phyloP scores from a whole-genome alignment of 1,140 invertebrate species.

The Drosophila saltans region DNA sequence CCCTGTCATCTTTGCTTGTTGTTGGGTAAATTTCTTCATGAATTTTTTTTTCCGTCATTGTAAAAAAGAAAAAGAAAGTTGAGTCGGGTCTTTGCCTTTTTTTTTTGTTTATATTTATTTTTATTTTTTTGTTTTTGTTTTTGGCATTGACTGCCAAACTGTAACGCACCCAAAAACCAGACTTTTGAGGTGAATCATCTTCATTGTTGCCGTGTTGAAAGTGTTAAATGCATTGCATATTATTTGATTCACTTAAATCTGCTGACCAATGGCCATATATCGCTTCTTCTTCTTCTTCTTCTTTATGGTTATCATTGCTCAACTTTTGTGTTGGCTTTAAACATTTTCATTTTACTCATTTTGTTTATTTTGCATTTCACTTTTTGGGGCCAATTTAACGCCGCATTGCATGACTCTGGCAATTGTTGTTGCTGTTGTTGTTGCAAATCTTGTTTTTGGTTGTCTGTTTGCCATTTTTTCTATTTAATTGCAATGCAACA shows the following conservation, averaged over 20 bases:
- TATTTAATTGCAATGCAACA: constrained; percentile 65
- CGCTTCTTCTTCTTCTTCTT: constrained; percentile 10
- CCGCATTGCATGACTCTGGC: constrained; percentile 45
- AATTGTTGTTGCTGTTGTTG: constrained; percentile 41
- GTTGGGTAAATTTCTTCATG: constrained; percentile 65
- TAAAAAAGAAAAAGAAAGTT: constrained; percentile 63
- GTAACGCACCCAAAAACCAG: constrained; percentile 68
- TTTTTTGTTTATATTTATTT: not conserved
- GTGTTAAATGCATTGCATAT: constrained; percentile 76
- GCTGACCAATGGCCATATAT: constrained; percentile 57
- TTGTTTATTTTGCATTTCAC: constrained; percentile 72
- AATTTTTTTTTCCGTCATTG: constrained; percentile 58
- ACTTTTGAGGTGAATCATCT: constrained; percentile 57
- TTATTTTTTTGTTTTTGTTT: constrained; percentile 37
- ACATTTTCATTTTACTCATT: constrained; percentile 25
- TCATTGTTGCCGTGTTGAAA: constrained; percentile 56
- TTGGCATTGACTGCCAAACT: constrained; percentile 67
- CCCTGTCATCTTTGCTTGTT: constrained; percentile 23
- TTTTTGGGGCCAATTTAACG: constrained; percentile 55
- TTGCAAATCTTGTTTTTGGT: constrained; percentile 30
- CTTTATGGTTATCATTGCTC: constrained; percentile 54
- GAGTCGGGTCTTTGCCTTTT: constrained; percentile 1
- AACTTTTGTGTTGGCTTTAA: constrained; percentile 33
- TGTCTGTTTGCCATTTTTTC: constrained; percentile 25
- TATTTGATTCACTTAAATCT: constrained; percentile 48